These are phyloP conservation scores for Pholis gunnellus DNA, from an alignment of 2,113 vertebrate genomes.

Conservation along the genomic window DNA sequence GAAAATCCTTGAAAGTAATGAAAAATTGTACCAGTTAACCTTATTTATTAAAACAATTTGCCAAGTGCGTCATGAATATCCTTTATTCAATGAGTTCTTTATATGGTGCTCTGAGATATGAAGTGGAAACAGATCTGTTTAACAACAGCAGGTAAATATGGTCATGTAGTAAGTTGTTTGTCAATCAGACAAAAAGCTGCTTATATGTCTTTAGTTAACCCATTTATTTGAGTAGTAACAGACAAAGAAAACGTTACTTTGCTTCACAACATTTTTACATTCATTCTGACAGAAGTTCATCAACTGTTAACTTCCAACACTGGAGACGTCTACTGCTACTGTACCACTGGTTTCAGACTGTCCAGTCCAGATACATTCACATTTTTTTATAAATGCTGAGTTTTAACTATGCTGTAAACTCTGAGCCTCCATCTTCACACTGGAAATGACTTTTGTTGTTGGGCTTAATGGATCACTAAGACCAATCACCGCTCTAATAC, in stretches of 20 bases:
- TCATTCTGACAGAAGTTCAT: neutral
- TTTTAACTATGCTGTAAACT: conserved; percentile 26
- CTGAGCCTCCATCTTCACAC: neutral
- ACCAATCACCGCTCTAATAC: conserved; percentile 1
- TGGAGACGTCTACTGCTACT: neutral
- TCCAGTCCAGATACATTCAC: conserved; percentile 13
- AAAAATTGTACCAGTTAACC: conserved; percentile 37
- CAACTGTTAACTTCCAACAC: neutral
- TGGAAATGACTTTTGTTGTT: neutral
- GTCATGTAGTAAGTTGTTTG: neutral
- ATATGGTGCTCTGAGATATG: neutral
- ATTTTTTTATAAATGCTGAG: conserved; percentile 12
- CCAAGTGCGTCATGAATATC: conserved; percentile 15
- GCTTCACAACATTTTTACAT: conserved; percentile 7
- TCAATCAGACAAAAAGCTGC: neutral
- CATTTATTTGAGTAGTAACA: conserved; percentile 34
- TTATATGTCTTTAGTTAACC: conserved; percentile 2
- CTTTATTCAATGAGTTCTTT: neutral
- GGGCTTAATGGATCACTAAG: conserved; percentile 2
- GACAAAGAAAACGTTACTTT: neutral
- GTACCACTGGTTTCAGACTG: neutral
- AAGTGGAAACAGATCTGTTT: neutral
- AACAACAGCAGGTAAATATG: neutral
- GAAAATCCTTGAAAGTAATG: conserved; percentile 37
- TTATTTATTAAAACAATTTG: conserved; percentile 27